Base-by-base conservation (phyloP, 2,888 invertebrate genomes). In the Gisinianus flammeolus region DNA sequence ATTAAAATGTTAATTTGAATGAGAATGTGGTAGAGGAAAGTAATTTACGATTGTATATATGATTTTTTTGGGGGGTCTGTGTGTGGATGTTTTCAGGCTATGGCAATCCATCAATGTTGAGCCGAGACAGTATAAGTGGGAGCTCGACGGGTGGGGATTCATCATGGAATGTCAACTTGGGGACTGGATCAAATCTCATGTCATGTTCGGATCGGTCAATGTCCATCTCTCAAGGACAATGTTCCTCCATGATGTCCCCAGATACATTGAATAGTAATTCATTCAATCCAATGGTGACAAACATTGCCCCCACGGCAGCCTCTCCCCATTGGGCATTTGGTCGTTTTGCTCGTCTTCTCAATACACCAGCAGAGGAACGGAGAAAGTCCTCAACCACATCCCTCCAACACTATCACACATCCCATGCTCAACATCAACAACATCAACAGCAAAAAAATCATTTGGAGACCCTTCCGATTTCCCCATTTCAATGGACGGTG, bases 291-390 rank as follows among this genome's bases (percentile, higher is more conserved):
- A 5, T 28, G 6, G 16, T 12, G 26, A 8, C 35, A 19, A 24
- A 26, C 16, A 10, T 4, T 6, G 26, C 28, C 62, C 24, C 12
- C 62, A 26, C 12, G 4, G 44, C 24, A 0, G 26, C 35, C 0
- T 44, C 69, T 12, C 44, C 69, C 22, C 19, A 44, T 26, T 44
- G 24, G 22, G 44, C 69, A 6, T 64, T 79, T 19, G 35, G 69
- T 12, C 69, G 79, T 5, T 70, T 79, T 33, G 77, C 79, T 24
- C 77, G 79, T 2, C 77, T 79, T 30, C 64, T 79, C 24, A 79
- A 78, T 62, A 52, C 69, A 8, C 74, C 79, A 5, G 71, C 71
- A 2, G 76, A 70, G n/a, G 76, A 70, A 19, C 33, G 71, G 22
- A 31, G 77, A 10, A 71, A 71, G 66, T 71, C 71, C 12, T 64